Evolutionary conservation across 2,888 invertebrate genomes (phyloP).

Genomic region (Eurytoma californica): DNA sequence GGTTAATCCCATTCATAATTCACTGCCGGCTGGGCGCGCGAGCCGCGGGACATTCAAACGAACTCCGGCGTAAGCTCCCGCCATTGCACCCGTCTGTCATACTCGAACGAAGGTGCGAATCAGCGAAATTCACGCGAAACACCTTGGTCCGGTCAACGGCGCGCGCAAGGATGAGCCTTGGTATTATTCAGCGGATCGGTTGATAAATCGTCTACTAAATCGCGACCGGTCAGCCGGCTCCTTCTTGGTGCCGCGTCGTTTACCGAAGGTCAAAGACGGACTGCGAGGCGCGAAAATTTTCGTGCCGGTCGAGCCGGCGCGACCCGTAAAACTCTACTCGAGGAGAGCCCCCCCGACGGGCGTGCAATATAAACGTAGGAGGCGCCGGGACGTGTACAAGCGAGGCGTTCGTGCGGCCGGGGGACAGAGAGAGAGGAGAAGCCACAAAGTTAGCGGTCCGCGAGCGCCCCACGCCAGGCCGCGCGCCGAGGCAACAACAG

Average conservation of each 20-base stretch:
- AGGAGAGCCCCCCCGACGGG: conserved; percentile 2
- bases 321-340: conserved; percentile 38
- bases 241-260: background rate
- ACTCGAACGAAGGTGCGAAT: too few relatives aligned
- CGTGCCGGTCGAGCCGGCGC: conserved; percentile 19
- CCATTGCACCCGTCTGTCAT: too few relatives aligned
- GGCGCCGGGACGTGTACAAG: conserved; percentile 20
- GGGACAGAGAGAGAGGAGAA: conserved; percentile 35
- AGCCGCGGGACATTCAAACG: too few relatives aligned
- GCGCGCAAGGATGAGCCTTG: too few relatives aligned
- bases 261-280: conserved; percentile 52
- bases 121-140: too few relatives aligned
- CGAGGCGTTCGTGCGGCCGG: conserved; percentile 10
- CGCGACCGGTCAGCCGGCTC: too few relatives aligned
- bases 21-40: too few relatives aligned
- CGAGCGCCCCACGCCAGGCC: conserved; percentile 12
- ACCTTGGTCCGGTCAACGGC: too few relatives aligned
- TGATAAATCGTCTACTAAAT: too few relatives aligned
- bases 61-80: too few relatives aligned
- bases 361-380: conserved; percentile 34
- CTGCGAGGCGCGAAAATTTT: conserved; percentile 53
- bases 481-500: background rate
- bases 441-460: conserved; percentile 50
- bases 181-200: too few relatives aligned
- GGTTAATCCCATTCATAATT: too few relatives aligned